phyloP scores from a whole-genome alignment of 2,888 invertebrate species.

The Trissolcus brochymenae region DNA sequence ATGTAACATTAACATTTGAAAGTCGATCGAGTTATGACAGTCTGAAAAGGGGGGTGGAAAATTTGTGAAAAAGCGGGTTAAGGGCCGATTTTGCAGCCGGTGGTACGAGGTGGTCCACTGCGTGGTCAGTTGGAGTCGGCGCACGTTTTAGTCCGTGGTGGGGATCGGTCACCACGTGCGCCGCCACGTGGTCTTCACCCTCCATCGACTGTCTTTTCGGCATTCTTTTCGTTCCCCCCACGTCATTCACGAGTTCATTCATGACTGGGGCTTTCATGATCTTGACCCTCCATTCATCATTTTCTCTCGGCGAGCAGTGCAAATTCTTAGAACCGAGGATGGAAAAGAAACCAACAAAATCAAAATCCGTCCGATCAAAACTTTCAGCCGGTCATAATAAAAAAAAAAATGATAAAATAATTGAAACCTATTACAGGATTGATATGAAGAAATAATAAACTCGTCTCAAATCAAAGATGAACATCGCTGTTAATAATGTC shows the following conservation, averaged over 20 bases:
- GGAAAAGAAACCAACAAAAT: background rate
- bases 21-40: too few relatives aligned
- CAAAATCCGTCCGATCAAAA: background rate
- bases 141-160: conserved; percentile 62
- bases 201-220: conserved; percentile 60
- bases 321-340: background rate
- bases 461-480: background rate
- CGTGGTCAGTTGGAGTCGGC: conserved; percentile 74
- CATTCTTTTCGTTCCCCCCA: conserved; percentile 41
- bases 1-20: too few relatives aligned
- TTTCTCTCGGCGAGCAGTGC: background rate
- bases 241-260: conserved; percentile 48
- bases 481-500: background rate
- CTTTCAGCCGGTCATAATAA: too few relatives aligned
- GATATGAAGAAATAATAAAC: background rate
- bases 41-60: too few relatives aligned
- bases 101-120: conserved; percentile 72
- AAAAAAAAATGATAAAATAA: too few relatives aligned
- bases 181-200: conserved; percentile 72
- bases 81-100: conserved; percentile 63
- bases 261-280: conserved; percentile 44
- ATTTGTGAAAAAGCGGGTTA: conserved; percentile 34
- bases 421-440: too few relatives aligned
- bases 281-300: conserved; percentile 33
- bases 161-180: conserved; percentile 73